Evolutionary conservation across 1,140 invertebrate species (phyloP).

Genomic region (Homarus americanus): DNA sequence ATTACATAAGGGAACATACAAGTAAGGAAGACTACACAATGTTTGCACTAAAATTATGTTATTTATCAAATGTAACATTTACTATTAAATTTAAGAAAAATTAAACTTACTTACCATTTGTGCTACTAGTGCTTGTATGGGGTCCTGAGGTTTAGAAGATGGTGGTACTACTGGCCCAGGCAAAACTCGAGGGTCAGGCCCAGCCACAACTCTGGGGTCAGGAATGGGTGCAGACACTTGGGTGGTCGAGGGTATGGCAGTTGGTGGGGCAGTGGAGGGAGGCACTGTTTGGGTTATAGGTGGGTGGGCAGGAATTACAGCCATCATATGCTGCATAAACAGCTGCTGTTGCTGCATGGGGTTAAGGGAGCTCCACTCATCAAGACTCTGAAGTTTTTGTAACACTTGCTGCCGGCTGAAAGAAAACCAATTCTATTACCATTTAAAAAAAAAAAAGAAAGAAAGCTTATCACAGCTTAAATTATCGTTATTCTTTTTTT

Average conservation of each 20-base stretch:
- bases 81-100: not conserved
- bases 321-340: conserved; percentile 80
- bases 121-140: conserved; percentile 71
- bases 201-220: conserved; percentile 50
- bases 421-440: conserved; percentile 77
- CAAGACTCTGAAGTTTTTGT: conserved; percentile 82
- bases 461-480: not conserved
- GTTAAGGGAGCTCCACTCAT: conserved; percentile 82
- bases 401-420: conserved; percentile 79
- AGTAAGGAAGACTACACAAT: no score
- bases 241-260: conserved; percentile 50
- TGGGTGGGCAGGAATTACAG: conserved; percentile 77
- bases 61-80: no score
- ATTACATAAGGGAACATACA: no score
- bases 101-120: conserved; percentile 58
- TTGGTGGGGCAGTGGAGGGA: conserved; percentile 55
- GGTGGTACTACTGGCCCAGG: conserved; percentile 44
- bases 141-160: conserved; percentile 67
- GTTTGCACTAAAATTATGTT: no score
- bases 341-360: conserved; percentile 83
- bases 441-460: conserved; percentile 28
- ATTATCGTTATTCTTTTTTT: no score
- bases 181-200: conserved; percentile 37
- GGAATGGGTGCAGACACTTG: conserved; percentile 51
- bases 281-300: conserved; percentile 65